These are phyloP conservation scores for Struthidea cinerea DNA, from an alignment of 2,113 vertebrate genomes.

Conservation along the genomic window DNA sequence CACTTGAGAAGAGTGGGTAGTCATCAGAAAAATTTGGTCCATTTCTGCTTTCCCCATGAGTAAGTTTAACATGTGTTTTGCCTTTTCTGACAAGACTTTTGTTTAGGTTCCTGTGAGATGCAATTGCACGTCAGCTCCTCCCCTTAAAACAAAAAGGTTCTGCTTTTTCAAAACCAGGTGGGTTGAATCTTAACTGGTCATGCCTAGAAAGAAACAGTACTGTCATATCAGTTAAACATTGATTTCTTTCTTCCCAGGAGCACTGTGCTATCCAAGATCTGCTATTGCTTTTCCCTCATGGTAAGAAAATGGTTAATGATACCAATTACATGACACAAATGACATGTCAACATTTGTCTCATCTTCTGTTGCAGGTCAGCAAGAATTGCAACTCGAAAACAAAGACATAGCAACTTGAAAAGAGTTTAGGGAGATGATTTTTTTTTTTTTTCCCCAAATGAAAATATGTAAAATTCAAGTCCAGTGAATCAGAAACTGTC, in stretches of 20 bases:
- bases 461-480: background rate
- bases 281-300: conserved; percentile 9
- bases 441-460: background rate
- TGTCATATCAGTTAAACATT: conserved; percentile 42
- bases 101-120: background rate
- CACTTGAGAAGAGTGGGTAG: background rate
- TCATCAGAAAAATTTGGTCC: background rate
- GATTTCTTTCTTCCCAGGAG: conserved; percentile 32
- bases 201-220: background rate
- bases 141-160: background rate
- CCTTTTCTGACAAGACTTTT: background rate
- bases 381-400: conserved; percentile 19
- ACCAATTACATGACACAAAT: conserved; percentile 40
- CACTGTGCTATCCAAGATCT: background rate
- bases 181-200: background rate
- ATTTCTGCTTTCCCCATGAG: background rate
- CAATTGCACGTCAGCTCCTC: background rate
- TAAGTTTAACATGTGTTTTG: background rate
- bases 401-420: conserved; percentile 14
- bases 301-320: conserved; percentile 24
- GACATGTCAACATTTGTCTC: background rate
- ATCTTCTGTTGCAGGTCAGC: conserved; percentile 31
- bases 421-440: background rate
- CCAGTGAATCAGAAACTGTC: background rate
- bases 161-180: background rate